Percentiles rank a stretch among this genome's conserved stretches.
Evolutionary conservation across 2,888 invertebrate species (phyloP).

Genomic region (Therioaphis trifolii): DNA sequence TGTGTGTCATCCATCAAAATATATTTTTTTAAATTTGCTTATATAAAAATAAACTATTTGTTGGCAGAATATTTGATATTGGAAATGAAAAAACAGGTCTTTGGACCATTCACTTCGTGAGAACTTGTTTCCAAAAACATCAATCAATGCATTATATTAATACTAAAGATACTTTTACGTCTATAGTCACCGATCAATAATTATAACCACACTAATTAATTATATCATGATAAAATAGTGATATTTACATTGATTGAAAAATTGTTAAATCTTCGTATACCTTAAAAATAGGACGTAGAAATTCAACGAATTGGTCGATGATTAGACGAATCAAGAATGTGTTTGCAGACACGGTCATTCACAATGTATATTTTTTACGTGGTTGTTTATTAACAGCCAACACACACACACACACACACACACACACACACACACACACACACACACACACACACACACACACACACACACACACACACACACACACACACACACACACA

Average conservation of each 20-base stretch:
- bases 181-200: conserved; percentile 54
- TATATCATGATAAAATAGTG: conserved; percentile 14
- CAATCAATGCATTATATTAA: conserved; percentile 28
- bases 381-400: background rate
- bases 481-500: background rate
- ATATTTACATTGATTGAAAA: conserved; percentile 27
- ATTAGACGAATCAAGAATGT: background rate
- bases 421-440: background rate
- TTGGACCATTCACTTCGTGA: conserved; percentile 36
- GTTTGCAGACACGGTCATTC: background rate
- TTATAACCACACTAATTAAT: conserved; percentile 43
- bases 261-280: conserved; percentile 19
- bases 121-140: conserved; percentile 48
- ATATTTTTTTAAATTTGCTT: no score
- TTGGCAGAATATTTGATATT: conserved; percentile 28
- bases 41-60: background rate
- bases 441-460: background rate
- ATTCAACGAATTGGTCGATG: conserved; percentile 20
- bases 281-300: background rate
- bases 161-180: conserved; percentile 42
- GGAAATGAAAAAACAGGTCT: conserved; percentile 37
- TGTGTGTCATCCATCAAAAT: no score
- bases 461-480: background rate
- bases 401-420: background rate
- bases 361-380: background rate